A percentile compares a stretch with the other conserved stretches of the same genome.
phyloP scores from a whole-genome alignment of 2,888 invertebrate genomes.

The Cheilosia vulpina region DNA sequence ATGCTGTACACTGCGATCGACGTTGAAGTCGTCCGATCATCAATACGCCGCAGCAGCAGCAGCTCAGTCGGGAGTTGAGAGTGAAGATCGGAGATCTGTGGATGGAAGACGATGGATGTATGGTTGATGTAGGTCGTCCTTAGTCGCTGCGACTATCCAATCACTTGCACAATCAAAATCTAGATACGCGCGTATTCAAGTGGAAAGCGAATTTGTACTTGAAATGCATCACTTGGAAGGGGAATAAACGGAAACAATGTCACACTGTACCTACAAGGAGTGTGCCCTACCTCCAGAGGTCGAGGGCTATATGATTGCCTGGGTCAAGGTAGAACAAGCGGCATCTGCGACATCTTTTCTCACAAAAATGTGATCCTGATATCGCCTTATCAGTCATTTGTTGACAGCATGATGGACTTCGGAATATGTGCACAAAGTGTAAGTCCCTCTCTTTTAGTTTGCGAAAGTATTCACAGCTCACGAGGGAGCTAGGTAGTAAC shows the following conservation, averaged over 20 bases:
- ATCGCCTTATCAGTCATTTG: no score
- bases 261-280: not conserved
- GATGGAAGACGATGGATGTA: not conserved
- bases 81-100: slow-evolving; percentile 15
- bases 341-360: not conserved
- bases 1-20: slow-evolving; percentile 70
- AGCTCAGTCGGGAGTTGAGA: slow-evolving; percentile 1
- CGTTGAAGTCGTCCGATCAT: slow-evolving; percentile 57
- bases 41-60: slow-evolving; percentile 65
- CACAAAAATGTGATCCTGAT: not conserved
- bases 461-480: no score
- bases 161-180: slow-evolving; percentile 59
- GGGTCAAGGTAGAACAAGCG: not conserved
- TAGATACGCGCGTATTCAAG: slow-evolving; percentile 49
- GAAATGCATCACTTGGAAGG: slow-evolving; percentile 3
- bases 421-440: no score
- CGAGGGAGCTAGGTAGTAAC: no score
- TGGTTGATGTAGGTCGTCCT: slow-evolving; percentile 65
- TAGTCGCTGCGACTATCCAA: slow-evolving; percentile 45
- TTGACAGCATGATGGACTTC: no score
- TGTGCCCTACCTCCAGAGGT: not conserved
- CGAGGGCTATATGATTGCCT: not conserved
- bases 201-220: slow-evolving; percentile 15
- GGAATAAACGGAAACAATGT: not conserved
- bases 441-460: no score